Evolutionary conservation across 1,140 invertebrate species (phyloP).

Genomic region (Prorops nasuta): DNA sequence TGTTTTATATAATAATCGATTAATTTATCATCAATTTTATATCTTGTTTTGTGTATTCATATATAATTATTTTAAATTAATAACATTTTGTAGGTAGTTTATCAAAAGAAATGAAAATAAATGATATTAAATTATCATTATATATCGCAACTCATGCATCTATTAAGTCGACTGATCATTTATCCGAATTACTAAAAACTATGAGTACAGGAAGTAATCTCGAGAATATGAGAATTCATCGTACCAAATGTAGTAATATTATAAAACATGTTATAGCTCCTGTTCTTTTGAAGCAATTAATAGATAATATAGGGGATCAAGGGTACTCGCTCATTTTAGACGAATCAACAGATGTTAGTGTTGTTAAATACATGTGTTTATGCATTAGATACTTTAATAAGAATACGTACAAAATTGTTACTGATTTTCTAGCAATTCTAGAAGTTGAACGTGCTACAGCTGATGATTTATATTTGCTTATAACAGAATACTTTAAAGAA

Average conservation of each 20-base stretch:
- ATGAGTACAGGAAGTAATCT: conserved; percentile 7
- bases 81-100: no score
- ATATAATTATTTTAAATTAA: no score
- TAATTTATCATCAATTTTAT: no score
- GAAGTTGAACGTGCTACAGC: conserved; percentile 13
- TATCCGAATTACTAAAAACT: background rate
- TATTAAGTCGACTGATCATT: background rate
- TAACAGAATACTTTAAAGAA: conserved; percentile 12
- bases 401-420: conserved; percentile 23
- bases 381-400: conserved; percentile 38
- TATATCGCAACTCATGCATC: background rate
- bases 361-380: conserved; percentile 34
- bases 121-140: background rate
- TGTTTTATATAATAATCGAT: no score
- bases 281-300: conserved; percentile 29
- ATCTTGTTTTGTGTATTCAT: no score
- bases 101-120: no score
- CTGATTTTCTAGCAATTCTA: conserved; percentile 29
- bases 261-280: conserved; percentile 41
- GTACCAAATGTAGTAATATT: conserved; percentile 41
- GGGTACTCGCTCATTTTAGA: conserved; percentile 39
- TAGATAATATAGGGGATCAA: conserved; percentile 34
- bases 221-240: conserved; percentile 30
- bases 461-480: conserved; percentile 6
- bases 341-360: conserved; percentile 39